These are phyloP conservation scores for Stigmatopora argus DNA, from an alignment of 2,113 vertebrate species.

Conservation along the genomic window DNA sequence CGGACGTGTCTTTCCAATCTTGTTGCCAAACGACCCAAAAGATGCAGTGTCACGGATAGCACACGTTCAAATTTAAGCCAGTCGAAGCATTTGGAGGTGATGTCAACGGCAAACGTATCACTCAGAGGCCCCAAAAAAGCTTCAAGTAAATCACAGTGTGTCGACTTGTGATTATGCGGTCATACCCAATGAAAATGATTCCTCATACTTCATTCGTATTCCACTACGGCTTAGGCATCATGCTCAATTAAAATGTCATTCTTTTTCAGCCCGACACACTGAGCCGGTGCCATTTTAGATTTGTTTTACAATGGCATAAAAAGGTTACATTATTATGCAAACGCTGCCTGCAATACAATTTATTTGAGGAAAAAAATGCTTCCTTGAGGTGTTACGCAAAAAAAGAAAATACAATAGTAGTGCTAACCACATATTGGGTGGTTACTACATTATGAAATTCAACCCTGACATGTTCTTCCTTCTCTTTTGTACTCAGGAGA, in stretches of 20 bases:
- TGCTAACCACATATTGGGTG: no score
- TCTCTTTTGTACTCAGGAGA: no score
- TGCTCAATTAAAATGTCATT: not conserved
- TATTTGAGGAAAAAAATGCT: no score
- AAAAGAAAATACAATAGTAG: no score
- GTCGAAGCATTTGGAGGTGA: slow-evolving; percentile 33
- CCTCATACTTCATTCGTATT: not conserved
- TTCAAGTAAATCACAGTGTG: slow-evolving; percentile 20
- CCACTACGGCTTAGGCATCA: not conserved
- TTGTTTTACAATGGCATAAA: not conserved
- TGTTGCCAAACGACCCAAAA: not conserved
- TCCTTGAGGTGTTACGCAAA: no score
- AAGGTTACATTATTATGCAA: not conserved
- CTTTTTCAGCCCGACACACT: not conserved
- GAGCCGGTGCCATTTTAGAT: not conserved
- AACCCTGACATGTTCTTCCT: no score
- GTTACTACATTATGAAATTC: no score
- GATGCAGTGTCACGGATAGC: not conserved
- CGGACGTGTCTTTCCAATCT: slow-evolving; percentile 1
- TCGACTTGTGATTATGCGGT: not conserved
- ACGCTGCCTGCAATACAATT: no score
- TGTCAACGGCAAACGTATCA: slow-evolving; percentile 26
- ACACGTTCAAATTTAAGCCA: not conserved
- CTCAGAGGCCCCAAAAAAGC: slow-evolving; percentile 6
- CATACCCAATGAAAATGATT: not conserved